phyloP scores from a whole-genome alignment of 2,797 vertebrate genomes.

The Sus cebifrons region DNA sequence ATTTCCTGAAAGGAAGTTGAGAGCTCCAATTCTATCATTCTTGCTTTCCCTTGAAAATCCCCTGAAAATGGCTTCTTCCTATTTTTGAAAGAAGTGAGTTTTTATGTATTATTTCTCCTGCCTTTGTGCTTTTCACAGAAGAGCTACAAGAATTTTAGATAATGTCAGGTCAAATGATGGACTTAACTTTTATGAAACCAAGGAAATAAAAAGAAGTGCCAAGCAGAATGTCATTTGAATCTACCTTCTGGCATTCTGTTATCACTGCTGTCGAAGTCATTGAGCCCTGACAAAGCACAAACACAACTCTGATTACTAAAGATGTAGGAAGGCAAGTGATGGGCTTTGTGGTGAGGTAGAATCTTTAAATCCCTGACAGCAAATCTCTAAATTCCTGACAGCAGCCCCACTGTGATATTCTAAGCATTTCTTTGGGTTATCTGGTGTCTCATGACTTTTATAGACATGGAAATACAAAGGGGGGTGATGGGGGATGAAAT shows the following conservation, averaged over 20 bases:
- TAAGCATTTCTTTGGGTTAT: slow-evolving; percentile 51
- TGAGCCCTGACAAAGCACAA: slow-evolving; percentile 22
- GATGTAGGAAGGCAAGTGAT: slow-evolving; percentile 27
- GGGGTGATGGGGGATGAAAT: not conserved
- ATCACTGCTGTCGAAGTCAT: slow-evolving; percentile 33
- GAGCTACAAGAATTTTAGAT: slow-evolving; percentile 39
- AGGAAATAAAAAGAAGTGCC: slow-evolving; percentile 40
- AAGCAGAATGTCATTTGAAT: slow-evolving; percentile 10
- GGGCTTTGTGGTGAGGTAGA: not conserved
- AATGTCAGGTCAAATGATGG: slow-evolving; percentile 40
- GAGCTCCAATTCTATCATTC: not conserved
- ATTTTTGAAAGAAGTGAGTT: slow-evolving; percentile 40
- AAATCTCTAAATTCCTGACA: slow-evolving; percentile 59
- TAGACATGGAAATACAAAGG: not conserved
- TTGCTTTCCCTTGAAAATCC: slow-evolving; percentile 26
- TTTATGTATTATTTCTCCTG: not conserved
- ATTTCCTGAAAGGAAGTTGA: not conserved
- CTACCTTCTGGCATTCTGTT: slow-evolving; percentile 61
- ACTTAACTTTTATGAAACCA: slow-evolving; percentile 50
- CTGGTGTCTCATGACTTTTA: not conserved
- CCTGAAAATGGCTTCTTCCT: not conserved
- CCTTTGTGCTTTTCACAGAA: slow-evolving; percentile 14
- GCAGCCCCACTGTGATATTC: not conserved
- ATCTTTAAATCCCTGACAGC: slow-evolving; percentile 60
- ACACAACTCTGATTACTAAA: slow-evolving; percentile 13